These are phyloP conservation scores for Cydia pomonella DNA, from an alignment of 1,140 invertebrate genomes.

Conservation along the genomic window DNA sequence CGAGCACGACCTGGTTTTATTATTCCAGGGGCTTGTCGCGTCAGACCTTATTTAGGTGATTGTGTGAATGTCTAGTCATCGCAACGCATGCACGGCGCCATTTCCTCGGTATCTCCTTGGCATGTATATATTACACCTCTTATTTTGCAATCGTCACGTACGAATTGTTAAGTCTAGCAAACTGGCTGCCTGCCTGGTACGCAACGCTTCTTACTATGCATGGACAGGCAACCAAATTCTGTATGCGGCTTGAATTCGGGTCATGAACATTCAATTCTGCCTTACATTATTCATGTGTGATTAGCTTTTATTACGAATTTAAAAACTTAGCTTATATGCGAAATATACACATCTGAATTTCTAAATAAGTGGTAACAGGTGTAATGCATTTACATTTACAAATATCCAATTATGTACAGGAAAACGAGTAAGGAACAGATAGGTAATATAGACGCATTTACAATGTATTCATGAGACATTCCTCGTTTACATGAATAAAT, in stretches of 20 bases:
- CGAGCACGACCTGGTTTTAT: not conserved
- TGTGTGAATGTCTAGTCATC: not conserved
- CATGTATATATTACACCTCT: conserved; percentile 16
- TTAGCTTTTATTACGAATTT: conserved; percentile 23
- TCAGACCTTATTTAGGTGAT: not conserved
- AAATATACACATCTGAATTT: not conserved
- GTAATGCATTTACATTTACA: not conserved
- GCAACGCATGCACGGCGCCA: not conserved
- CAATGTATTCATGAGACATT: not conserved
- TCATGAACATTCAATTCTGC: conserved; percentile 65
- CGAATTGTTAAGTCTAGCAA: conserved; percentile 19
- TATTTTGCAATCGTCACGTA: conserved; percentile 29
- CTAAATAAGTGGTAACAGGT: not conserved
- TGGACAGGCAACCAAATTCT: conserved; percentile 54
- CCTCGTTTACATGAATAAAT: conserved; percentile 14
- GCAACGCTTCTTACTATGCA: conserved; percentile 48
- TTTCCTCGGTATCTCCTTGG: not conserved
- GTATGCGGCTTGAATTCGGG: conserved; percentile 66
- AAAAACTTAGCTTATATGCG: not conserved
- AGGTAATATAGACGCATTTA: not conserved
- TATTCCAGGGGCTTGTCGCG: not conserved
- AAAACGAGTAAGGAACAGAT: not conserved
- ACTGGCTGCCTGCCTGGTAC: conserved; percentile 25
- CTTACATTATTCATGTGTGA: conserved; percentile 59
- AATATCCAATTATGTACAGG: not conserved